phyloP scores from a whole-genome alignment of 2,888 invertebrate genomes.

The Arctia plantaginis region DNA sequence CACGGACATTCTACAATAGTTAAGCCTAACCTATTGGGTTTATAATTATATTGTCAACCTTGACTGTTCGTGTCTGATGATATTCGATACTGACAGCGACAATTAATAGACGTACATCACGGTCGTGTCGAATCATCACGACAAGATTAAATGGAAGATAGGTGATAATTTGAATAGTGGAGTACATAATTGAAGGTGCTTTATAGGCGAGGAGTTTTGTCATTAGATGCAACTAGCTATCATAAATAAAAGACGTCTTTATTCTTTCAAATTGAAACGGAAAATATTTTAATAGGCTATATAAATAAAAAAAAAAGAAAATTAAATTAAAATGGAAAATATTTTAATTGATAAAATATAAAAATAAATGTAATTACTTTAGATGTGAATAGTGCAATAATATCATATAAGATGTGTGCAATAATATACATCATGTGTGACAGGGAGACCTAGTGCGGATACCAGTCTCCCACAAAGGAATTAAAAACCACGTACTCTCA shows the following conservation, averaged over 20 bases:
- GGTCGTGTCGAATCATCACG: constrained; percentile 8
- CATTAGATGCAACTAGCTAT: not conserved
- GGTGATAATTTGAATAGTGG: not conserved
- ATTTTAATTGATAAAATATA: too few species aligned
- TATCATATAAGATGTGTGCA: too few species aligned
- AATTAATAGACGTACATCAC: constrained; percentile 2
- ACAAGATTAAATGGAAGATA: not conserved
- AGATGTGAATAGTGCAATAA: too few species aligned
- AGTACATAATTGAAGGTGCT: not conserved
- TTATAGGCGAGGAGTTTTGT: not conserved
- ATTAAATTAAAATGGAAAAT: too few species aligned
- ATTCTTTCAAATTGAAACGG: too few species aligned
- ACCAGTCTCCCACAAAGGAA: too few species aligned
- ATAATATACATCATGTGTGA: too few species aligned
- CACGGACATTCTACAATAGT: not conserved
- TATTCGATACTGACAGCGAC: constrained; percentile 1
- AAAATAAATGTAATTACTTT: too few species aligned
- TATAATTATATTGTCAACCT: constrained; percentile 2
- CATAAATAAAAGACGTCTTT: not conserved
- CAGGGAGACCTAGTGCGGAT: too few species aligned
- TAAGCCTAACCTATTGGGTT: not conserved
- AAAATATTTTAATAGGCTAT: too few species aligned
- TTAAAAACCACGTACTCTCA: too few species aligned
- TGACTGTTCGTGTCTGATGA: constrained; percentile 1
- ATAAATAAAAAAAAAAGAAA: too few species aligned